Evolutionary conservation across 2,888 invertebrate species (phyloP).

Genomic region (Athalia cordata): DNA sequence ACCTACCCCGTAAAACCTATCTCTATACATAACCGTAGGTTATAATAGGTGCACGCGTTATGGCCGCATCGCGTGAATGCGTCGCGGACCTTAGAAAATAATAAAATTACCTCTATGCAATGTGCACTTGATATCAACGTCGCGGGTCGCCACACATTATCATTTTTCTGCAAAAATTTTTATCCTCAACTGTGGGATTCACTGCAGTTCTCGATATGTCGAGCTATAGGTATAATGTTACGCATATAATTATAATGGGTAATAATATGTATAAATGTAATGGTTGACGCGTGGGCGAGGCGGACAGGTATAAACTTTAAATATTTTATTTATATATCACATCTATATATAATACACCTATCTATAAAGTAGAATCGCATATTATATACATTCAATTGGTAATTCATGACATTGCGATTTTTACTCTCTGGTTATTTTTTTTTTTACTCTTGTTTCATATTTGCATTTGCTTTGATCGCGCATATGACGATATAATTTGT

Average conservation of each 20-base stretch:
- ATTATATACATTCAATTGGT: neutral
- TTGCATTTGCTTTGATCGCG: neutral
- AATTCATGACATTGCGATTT: conserved; percentile 30
- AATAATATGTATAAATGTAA: neutral
- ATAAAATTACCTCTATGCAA: neutral
- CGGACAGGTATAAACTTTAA: conserved; percentile 21
- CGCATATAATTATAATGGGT: neutral
- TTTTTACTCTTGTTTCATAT: neutral
- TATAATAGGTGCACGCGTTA: conserved; percentile 1
- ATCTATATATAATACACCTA: neutral
- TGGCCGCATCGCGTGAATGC: conserved; percentile 42
- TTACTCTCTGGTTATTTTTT: neutral
- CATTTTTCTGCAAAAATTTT: no score
- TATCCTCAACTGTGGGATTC: no score
- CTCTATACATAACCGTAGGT: neutral
- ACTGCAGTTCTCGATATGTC: neutral
- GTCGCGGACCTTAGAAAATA: neutral
- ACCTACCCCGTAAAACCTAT: neutral
- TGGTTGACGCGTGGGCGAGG: conserved; percentile 37
- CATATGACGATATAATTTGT: neutral
- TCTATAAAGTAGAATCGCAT: neutral
- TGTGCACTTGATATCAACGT: neutral
- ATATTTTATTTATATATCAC: conserved; percentile 31
- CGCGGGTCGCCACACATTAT: no score
- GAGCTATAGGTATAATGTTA: neutral